Base-by-base conservation (phyloP, 35 echinoderm and acorn worm genomes). In the Apostichopus californicus region DNA sequence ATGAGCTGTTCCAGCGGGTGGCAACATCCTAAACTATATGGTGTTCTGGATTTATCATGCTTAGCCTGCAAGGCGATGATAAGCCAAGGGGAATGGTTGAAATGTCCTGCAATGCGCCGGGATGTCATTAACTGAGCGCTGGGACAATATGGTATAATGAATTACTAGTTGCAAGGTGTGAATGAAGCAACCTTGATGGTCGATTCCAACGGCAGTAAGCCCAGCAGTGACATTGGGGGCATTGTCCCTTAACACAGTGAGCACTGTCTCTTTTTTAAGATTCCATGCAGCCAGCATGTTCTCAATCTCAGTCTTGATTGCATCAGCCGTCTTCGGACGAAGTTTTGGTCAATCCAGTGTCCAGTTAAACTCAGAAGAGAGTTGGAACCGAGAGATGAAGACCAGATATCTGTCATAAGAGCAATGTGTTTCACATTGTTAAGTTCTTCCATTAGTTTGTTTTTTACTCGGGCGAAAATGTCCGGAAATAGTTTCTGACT, bases 331-430 rank as follows among this genome's bases (percentile, higher is more conserved):
- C 52, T 78, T 78, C 77, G 77, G 77, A 21, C 77, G 52, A 78
- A 78, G n/a, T 78, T 78, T 58, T 85, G 21, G 21, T 15, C 53
- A 12, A 85, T 85, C 81, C 81, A 85, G 53, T 57, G 34, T 7
- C 5, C 81, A 85, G 5, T 85, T 15, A 85, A 85, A 85, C 81
- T 85, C 81, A 85, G 8, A 26, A 85, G 81, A 54, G 81, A 85
- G 53, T 85, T 85, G 12, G 54, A 54, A 56, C 81, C 81, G 0
- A 85, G 0, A 5, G 81, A 56, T 28, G 81, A 85, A 15, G 81
- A 8, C 81, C 81, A 85, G 10, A 80, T 85, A 11, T 85, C 81
- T 15, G 81, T 85, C 57, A 18, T 85, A 54, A 85, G 13, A 10
- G 81, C 81, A 85, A 85, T 85, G 81, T 85, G 81, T 5, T 85